Conservation (phyloP, 2,888 invertebrate species). For the Rhagonycha fulva region DNA sequence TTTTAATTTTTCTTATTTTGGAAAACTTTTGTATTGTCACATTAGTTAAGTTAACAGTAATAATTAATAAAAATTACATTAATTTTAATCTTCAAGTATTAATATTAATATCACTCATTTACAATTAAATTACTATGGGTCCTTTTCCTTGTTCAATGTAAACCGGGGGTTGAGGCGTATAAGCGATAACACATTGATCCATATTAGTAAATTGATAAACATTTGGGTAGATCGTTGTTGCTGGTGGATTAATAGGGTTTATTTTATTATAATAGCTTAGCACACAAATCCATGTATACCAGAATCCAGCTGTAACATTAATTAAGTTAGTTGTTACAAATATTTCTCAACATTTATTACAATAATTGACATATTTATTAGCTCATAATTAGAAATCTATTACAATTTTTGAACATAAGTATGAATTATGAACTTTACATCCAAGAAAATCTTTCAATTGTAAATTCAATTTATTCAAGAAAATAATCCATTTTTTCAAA, state of each 20-base stretch:
- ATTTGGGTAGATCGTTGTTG: neutral
- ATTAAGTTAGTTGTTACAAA: neutral
- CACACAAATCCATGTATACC: conserved; percentile 2
- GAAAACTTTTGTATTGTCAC: neutral
- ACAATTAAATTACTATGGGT: neutral
- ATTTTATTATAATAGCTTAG: neutral
- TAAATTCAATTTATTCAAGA: no score
- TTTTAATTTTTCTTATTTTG: no score
- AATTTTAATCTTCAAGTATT: neutral
- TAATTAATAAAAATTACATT: neutral
- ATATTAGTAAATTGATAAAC: neutral
- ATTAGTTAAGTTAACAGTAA: neutral
- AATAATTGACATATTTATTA: neutral
- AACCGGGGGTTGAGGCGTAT: neutral
- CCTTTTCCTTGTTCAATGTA: neutral
- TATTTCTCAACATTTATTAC: neutral
- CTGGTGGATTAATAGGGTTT: neutral
- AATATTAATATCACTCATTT: neutral
- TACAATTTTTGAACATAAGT: neutral
- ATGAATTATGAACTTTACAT: no score
- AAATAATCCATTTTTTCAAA: no score
- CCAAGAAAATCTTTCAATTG: no score
- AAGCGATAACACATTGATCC: neutral
- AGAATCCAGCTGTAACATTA: neutral
- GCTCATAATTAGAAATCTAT: neutral